phyloP scores from a whole-genome alignment of 2,113 vertebrate genomes.

The Axis porcinus region DNA sequence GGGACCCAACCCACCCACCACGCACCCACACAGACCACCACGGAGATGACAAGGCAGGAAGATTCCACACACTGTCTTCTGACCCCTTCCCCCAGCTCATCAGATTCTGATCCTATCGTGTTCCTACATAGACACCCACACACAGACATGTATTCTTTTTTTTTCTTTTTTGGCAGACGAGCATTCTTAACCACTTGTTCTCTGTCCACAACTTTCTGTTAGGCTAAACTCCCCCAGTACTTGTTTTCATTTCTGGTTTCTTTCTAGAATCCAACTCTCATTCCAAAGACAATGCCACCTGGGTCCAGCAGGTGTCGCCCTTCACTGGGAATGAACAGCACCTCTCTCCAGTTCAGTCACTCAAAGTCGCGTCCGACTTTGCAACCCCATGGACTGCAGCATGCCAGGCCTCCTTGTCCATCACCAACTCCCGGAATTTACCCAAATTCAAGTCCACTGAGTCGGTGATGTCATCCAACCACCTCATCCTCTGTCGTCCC shows the following conservation, averaged over 20 bases:
- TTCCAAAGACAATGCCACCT: not conserved
- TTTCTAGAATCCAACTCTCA: not conserved
- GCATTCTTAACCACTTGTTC: not conserved
- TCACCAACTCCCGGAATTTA: not conserved
- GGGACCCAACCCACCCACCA: not conserved
- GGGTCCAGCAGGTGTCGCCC: not conserved
- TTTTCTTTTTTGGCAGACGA: not conserved
- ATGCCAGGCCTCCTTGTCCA: not conserved
- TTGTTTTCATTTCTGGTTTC: not conserved
- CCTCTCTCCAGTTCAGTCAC: not conserved
- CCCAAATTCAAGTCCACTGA: not conserved
- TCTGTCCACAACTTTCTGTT: not conserved
- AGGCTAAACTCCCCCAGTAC: not conserved
- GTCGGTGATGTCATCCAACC: not conserved
- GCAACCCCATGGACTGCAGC: not conserved
- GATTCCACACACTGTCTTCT: not conserved
- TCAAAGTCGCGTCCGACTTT: not conserved
- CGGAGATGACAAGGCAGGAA: not conserved
- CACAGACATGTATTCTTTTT: not conserved
- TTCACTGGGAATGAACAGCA: not conserved
- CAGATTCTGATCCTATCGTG: not conserved
- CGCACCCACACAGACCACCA: not conserved
- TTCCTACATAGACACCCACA: not conserved
- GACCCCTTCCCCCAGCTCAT: not conserved
- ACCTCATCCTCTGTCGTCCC: not conserved